Evolutionary conservation across 1,140 invertebrate species (phyloP).

Genomic region (Cryptotermes secundus): DNA sequence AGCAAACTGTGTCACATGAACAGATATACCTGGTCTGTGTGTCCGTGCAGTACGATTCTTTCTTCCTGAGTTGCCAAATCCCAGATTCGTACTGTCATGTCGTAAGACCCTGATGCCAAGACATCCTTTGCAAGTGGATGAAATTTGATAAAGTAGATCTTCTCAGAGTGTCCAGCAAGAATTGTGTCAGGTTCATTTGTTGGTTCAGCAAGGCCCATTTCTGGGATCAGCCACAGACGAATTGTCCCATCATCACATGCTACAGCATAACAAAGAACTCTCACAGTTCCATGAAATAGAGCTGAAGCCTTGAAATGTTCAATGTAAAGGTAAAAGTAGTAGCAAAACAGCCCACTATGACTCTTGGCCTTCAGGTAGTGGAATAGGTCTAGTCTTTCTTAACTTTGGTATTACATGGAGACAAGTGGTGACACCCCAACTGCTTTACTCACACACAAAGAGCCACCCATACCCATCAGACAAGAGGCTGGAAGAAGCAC

Average conservation of each 20-base stretch:
- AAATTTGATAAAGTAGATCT: constrained; percentile 88
- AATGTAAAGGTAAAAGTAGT: no score
- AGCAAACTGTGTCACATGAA: no score
- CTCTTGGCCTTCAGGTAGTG: no score
- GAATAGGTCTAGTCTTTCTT: no score
- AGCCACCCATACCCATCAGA: no score
- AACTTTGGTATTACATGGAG: no score
- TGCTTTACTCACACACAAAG: no score
- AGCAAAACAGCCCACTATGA: no score
- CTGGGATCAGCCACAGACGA: constrained; percentile 77
- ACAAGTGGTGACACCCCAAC: no score
- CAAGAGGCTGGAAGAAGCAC: no score
- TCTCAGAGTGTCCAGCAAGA: constrained; percentile 78
- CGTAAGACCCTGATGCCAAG: constrained; percentile 82
- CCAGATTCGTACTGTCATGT: constrained; percentile 87
- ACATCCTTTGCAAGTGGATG: constrained; percentile 86
- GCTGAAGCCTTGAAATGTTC: no score
- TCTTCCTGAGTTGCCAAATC: constrained; percentile 59
- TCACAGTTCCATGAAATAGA: no score
- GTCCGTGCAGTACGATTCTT: constrained; percentile 61
- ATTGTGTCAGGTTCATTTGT: constrained; percentile 60
- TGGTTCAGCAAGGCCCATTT: constrained; percentile 69
- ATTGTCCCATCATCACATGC: constrained; percentile 91
- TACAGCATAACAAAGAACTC: constrained; percentile 38
- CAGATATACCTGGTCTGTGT: constrained; percentile 64